Evolutionary conservation across 2,888 invertebrate genomes (phyloP).

Genomic region (Polydrusus pterygomalis): DNA sequence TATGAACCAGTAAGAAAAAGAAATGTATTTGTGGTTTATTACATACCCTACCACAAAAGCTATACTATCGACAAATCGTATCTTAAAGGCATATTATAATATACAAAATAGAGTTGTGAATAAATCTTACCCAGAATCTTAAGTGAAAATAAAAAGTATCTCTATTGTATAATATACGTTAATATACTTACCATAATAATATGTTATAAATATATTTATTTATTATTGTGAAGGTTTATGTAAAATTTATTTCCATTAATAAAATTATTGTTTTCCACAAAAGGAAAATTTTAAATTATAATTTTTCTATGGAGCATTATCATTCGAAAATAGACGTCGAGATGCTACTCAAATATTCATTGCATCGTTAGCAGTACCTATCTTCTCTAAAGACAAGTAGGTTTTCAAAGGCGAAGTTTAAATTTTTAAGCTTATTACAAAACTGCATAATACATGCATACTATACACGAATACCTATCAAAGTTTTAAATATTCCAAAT

Average conservation of each 20-base stretch:
- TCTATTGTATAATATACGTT: background rate
- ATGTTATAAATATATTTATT: background rate
- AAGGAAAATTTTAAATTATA: slow-evolving; percentile 14
- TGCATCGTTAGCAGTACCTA: slow-evolving; percentile 42
- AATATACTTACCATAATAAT: background rate
- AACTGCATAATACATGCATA: background rate
- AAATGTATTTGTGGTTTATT: too few species aligned
- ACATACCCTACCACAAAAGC: too few species aligned
- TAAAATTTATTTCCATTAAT: background rate
- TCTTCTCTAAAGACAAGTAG: slow-evolving; percentile 20
- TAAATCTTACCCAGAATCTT: too few species aligned
- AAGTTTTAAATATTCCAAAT: too few species aligned
- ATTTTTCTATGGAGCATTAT: slow-evolving; percentile 19
- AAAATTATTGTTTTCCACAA: background rate
- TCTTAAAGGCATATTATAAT: too few species aligned
- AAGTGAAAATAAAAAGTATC: too few species aligned
- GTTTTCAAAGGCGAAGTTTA: slow-evolving; percentile 9
- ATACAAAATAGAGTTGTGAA: too few species aligned
- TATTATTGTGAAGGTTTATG: background rate
- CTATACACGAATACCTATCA: too few species aligned
- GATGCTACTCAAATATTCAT: slow-evolving; percentile 47
- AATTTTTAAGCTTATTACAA: background rate
- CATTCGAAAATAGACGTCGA: slow-evolving; percentile 30
- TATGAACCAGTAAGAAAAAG: too few species aligned
- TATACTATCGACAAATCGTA: too few species aligned